Base-by-base conservation (phyloP, 2,888 invertebrate species). In the Dexiosoma caninum region DNA sequence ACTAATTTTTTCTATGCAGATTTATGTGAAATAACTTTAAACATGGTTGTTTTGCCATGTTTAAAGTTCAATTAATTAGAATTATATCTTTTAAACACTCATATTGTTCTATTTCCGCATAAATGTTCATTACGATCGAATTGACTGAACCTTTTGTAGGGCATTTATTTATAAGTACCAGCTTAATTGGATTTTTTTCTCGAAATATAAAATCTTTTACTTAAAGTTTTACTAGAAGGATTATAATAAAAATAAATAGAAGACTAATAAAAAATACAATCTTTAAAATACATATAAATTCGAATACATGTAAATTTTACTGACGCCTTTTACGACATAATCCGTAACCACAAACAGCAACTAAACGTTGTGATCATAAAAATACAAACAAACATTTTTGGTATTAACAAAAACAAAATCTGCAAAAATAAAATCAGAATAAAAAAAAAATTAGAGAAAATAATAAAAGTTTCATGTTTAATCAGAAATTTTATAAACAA, bases 331-430 rank as follows among this genome's bases (percentile, higher is more conserved):
- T 76, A 62, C 37, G 19, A 62, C 32, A 53, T 40, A 55, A 77
- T 77, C 53, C 46, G 44, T 70, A 55, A 62, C 62, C 69, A 62
- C 69, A 62, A 70, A 77, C 76, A 69, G 62, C 53, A 62, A 46
- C 44, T 46, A 55, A 69, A 49, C 30, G 42, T 62, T 77, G n/a
- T 70, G 27, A 69, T 60, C 40, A 55, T n/a, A 55, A 55, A 69
- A 60, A 76, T 12, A 23, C 40, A 66, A 23, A 53, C 9, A 40
- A 49, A 35, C 30, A 23, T 40, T 57, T n/a, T 37, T 57, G 23
- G 23, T 57, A 23, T n/a, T n/a, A 37, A 37, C 16, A 57, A 69
- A 35, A 21, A 74, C 55, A 7, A 23, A 51, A 16, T 32, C 21
- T 44, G 16, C 19, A 59, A 9, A 59, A 59, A 57, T 19, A 59